These are phyloP conservation scores for Metopolophium dirhodum DNA, from an alignment of 1,140 invertebrate genomes.

Conservation along the genomic window DNA sequence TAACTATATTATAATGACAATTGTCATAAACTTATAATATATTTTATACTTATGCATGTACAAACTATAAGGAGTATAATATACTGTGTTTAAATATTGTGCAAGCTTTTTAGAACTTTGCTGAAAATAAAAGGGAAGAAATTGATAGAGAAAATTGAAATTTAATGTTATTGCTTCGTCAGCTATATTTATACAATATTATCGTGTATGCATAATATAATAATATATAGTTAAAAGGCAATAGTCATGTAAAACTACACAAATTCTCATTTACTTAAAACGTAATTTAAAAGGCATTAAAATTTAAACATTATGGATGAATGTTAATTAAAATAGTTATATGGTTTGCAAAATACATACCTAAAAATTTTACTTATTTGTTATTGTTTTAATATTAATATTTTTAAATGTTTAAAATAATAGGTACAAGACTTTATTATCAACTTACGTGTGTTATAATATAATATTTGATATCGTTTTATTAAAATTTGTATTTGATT, in stretches of 20 bases:
- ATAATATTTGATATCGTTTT: slow-evolving; percentile 5
- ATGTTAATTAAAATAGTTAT: no score
- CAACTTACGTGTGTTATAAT: slow-evolving; percentile 22
- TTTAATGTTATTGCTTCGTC: not conserved
- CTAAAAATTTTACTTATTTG: not conserved
- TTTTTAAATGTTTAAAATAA: not conserved
- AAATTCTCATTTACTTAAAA: not conserved
- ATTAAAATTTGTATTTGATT: not conserved
- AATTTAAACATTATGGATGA: not conserved
- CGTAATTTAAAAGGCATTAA: not conserved
- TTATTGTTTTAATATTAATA: not conserved
- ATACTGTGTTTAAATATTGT: not conserved
- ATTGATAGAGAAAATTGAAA: not conserved
- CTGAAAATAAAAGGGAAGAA: not conserved
- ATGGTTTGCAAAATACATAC: not conserved
- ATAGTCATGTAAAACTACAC: no score
- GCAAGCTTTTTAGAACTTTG: not conserved
- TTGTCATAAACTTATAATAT: no score
- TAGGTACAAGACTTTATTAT: not conserved
- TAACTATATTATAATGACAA: no score
- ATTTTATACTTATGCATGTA: no score
- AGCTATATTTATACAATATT: not conserved
- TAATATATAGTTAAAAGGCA: not conserved
- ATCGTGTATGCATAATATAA: not conserved
- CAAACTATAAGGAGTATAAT: not conserved